Evolutionary conservation across 2,888 invertebrate genomes (phyloP), one percentile per base, ranked within the genome.

Genomic region (Thyatira batis): DNA sequence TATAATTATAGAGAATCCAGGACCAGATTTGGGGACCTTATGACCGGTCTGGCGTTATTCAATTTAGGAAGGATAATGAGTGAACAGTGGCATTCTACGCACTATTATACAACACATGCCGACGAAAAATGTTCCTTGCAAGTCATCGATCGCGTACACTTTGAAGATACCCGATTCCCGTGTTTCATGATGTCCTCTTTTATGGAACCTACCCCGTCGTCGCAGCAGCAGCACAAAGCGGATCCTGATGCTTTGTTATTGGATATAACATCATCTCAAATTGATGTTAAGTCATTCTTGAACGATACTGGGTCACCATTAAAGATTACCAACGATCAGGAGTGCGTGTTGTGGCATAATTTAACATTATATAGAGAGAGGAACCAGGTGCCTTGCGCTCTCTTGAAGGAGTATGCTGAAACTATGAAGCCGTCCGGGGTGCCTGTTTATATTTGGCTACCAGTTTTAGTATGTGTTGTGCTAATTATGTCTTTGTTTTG

Each of bases 121-220:
- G 76, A 80, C 25, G 90, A 90, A 60, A 78, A 77, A 49, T 91
- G 91, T 60, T 88, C 83, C 2, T 64, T 91, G 52, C 90, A 91
- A 76, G 73, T 90, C 39, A 76, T 85, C 49, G 83, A 85, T 55
- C 72, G 67, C 13, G 61, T 69, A 23, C 79, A 82, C 46, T 85
- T 85, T 51, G 87, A 89, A 60, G 86, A 91, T 63, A 85, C 84
- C 0, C 61, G 57, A 45, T 76, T 89, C 45, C 90, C 90, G 3
- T 91, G 91, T 63, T 84, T 89, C 50, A 80, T 90, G 69, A 82
- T 91, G 78, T 90, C 91, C 0, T 84, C 89, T 0, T 90, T 90
- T 56, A 71, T 87, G 58, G 75, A 80, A n/a, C 65, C 39, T 3
- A 2, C 39, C 6, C 17, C 33, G 5, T 39, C 17, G 17, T 17